Evolutionary conservation across 2,797 vertebrate species (phyloP), one percentile per base, ranked within the genome.

Genomic region (Channallabes apus): DNA sequence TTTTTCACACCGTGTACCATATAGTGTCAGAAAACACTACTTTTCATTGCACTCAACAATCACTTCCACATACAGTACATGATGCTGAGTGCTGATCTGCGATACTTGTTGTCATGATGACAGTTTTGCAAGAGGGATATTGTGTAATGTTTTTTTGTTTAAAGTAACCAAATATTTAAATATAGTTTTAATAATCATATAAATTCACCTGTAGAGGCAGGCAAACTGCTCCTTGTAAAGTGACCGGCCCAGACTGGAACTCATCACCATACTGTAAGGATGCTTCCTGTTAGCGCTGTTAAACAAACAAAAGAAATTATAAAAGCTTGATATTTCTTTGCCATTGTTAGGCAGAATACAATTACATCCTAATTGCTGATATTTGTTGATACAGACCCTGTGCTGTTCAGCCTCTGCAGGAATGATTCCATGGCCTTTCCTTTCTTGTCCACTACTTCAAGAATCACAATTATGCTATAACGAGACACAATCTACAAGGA

Each of bases 141-240:
- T 32, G n/a, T 56, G 32, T 38, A 69, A 38, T 4, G 46, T 6
- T 11, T 41, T 71, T 71, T 71, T 24, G 68, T 3, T 77, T 58
- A 29, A 32, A 22, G 4, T 12, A 35, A 14, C 6, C 1, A 46
- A 29, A 24, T 38, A 35, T 4, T 51, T 51, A 51, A 51, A 51
- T 0, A 38, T 32, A 59, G 4, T 58, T 17, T 11, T 15, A 7
- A 1, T 17, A 15, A 5, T 2, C 6, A n/a, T 62, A 6, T 41
- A 68, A n/a, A 41, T 80, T 61, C 80, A 95, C 94, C 94, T 92
- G 90, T 93, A 95, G 69, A 95, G 90, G 86, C 92, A 95, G 29
- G 93, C 92, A 75, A 92, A 94, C 87, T 92, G 88, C 80, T 95
- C 94, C 83, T 94, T 95, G 86, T 95, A 95, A 20, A 72, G 82